Conservation (phyloP, 2,113 vertebrate species). For the Cyprinus carpio region DNA sequence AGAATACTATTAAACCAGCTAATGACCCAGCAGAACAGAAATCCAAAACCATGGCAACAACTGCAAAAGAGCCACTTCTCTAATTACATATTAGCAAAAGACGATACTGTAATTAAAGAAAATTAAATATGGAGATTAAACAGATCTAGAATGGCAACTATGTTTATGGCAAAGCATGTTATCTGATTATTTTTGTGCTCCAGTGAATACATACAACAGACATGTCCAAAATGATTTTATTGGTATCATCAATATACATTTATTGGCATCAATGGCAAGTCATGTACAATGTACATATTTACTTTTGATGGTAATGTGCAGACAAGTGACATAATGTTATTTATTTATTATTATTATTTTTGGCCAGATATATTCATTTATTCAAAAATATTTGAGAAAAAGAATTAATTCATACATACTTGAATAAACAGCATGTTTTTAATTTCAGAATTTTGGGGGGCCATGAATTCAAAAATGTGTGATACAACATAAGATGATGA, state of each 20-base stretch:
- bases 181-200: neutral
- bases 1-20: constrained; percentile 56
- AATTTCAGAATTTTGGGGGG: neutral
- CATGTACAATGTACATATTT: neutral
- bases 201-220: neutral
- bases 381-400: neutral
- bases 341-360: neutral
- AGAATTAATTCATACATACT: neutral
- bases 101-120: constrained; percentile 54
- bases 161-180: constrained; percentile 18
- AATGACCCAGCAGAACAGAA: constrained; percentile 57
- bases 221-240: neutral
- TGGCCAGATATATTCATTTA: neutral
- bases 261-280: neutral
- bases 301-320: neutral
- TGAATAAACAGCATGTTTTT: neutral
- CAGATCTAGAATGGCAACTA: constrained; percentile 46
- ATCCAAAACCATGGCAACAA: constrained; percentile 62
- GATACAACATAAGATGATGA: too few species aligned
- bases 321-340: neutral
- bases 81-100: constrained; percentile 54
- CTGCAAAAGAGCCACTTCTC: constrained; percentile 47
- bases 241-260: neutral
- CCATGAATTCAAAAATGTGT: neutral
- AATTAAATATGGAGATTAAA: constrained; percentile 55